Base-by-base conservation (phyloP, 2,113 vertebrate genomes). In the Coryphaenoides rupestris region DNA sequence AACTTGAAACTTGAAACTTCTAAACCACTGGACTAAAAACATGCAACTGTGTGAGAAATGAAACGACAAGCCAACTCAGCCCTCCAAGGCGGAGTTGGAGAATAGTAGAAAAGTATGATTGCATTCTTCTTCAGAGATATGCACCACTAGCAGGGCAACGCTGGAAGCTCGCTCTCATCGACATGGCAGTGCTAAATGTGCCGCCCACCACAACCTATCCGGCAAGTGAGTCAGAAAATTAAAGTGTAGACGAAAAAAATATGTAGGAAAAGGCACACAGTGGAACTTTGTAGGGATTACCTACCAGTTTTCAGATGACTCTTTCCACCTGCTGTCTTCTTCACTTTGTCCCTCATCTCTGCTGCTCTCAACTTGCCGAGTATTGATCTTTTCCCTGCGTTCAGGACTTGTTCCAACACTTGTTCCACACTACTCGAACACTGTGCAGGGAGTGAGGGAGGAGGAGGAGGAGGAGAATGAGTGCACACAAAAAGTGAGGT, bases 271-370 rank as follows among this genome's bases (percentile, higher is more conserved):
- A n/a, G n/a, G n/a, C 33, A 40, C 3, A 1, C 33, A 33, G 40
- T 23, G 4, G 53, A 56, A 50, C 26, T 56, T 3, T 0, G 13
- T 40, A 66, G 17, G 21, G 26, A 66, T 68, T 77, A 74, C 85
- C 90, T 68, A 91, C 91, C 89, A 77, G 70, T 49, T 19, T 83
- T 83, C 60, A 65, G 78, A 63, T 83, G 86, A 80, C 61, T 79
- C 66, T 68, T 74, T 76, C 85, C 87, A 75, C 75, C 84, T 65
- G 80, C 89, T 87, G 66, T 61, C 58, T 24, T 88, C 70, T 75
- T 89, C 16, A 76, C 73, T 77, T 89, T 88, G 76, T 91, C 90
- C 80, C 88, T 90, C 91, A 92, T 92, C 57, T 57, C 63, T 70
- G 47, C 62, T 65, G 53, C 24, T 68, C 65, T 61, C 21, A 40